Conservation (phyloP, 2,797 vertebrate genomes). For the Peromyscus aztecus region DNA sequence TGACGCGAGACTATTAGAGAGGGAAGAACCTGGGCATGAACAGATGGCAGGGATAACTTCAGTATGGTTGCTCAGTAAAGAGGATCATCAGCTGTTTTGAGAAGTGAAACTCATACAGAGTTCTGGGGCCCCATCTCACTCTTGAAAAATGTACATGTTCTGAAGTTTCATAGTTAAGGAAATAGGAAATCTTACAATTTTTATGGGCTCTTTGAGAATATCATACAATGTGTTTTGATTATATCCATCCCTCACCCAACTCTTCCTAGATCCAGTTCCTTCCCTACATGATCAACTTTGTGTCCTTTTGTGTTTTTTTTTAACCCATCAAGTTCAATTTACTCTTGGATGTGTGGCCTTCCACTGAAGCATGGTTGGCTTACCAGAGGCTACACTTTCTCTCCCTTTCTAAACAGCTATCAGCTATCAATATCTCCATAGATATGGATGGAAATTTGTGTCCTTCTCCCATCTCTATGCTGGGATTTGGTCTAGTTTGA, state of each 20-base stretch:
- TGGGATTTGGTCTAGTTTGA: not conserved
- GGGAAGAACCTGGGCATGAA: no score
- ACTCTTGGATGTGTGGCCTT: not conserved
- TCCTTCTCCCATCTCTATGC: not conserved
- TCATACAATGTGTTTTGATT: not conserved
- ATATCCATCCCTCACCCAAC: not conserved
- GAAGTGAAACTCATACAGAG: not conserved
- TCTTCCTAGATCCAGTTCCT: no score
- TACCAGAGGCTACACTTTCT: not conserved
- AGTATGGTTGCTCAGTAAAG: not conserved
- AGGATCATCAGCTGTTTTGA: not conserved
- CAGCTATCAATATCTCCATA: not conserved
- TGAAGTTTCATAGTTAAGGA: not conserved
- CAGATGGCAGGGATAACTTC: not conserved
- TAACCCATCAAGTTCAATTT: not conserved
- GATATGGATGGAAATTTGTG: not conserved
- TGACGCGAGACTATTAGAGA: no score
- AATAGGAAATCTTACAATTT: not conserved
- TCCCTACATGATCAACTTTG: not conserved
- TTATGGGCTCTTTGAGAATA: not conserved
- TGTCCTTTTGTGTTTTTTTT: not conserved
- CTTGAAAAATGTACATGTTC: not conserved
- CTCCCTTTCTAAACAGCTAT: not conserved
- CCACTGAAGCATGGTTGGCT: not conserved
- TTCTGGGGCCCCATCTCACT: not conserved